Evolutionary conservation across 2,797 vertebrate genomes (phyloP).

Genomic region (Falco berigora): DNA sequence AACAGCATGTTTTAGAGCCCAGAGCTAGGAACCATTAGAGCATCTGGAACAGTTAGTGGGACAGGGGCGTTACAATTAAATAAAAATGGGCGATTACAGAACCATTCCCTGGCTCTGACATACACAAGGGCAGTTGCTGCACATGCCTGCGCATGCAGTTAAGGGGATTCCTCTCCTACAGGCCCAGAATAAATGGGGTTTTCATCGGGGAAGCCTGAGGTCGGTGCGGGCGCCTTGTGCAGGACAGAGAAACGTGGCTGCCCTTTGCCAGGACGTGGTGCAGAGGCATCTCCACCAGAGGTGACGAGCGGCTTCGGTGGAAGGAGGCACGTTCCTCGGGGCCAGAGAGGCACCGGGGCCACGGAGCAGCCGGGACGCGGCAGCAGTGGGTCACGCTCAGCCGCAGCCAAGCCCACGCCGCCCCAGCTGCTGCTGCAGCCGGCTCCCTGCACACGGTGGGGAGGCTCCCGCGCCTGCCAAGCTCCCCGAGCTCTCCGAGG

Average conservation of each 20-base stretch:
- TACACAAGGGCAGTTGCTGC: background rate
- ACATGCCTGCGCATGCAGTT: background rate
- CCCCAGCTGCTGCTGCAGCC: background rate
- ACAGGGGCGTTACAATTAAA: constrained; percentile 28
- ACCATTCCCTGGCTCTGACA: background rate
- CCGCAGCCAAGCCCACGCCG: background rate
- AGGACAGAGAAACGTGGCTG: fast-evolving
- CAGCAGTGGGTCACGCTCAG: fast-evolving
- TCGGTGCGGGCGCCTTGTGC: fast-evolving
- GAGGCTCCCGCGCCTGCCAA: fast-evolving
- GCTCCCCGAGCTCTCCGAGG: fast-evolving
- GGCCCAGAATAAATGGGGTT: background rate
- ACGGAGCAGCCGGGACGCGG: fast-evolving
- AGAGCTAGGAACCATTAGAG: constrained; percentile 50
- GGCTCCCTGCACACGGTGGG: fast-evolving
- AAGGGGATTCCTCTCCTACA: constrained; percentile 42
- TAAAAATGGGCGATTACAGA: constrained; percentile 41
- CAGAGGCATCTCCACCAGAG: background rate
- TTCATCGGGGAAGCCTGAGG: background rate
- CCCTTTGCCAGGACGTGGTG: background rate
- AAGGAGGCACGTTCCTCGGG: background rate
- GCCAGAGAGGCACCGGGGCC: background rate
- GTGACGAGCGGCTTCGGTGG: fast-evolving
- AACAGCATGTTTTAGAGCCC: constrained; percentile 57
- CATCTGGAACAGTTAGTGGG: constrained; percentile 55